phyloP scores from a whole-genome alignment of 30 jellyfish, hydroid and myxozoan species.

The Turritopsis dohrnii region DNA sequence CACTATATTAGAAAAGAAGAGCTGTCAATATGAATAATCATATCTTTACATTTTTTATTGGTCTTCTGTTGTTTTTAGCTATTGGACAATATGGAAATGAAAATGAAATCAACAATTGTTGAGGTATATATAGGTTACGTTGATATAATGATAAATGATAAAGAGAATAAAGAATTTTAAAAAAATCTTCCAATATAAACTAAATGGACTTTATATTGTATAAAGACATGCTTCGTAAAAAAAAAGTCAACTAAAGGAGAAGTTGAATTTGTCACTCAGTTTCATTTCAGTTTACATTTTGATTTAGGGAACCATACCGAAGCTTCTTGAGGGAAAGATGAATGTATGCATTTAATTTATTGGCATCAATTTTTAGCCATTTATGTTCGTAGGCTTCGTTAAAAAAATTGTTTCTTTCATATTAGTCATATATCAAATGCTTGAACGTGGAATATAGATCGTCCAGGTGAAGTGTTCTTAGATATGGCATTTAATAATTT shows the following conservation, averaged over 20 bases:
- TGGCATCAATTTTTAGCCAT: not conserved
- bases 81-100: conserved; percentile 94
- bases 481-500: not conserved
- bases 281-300: too few species aligned
- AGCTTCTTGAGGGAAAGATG: conserved; percentile 83
- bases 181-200: too few species aligned
- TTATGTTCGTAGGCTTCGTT: not conserved
- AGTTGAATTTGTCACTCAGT: too few species aligned
- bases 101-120: conserved; percentile 94
- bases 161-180: too few species aligned
- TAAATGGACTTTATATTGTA: not conserved
- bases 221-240: not conserved
- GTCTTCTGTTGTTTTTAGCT: conserved; percentile 44
- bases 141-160: not conserved
- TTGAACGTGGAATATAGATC: conserved; percentile 77
- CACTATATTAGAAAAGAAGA: too few species aligned
- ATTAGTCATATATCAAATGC: conserved; percentile 93
- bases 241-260: not conserved
- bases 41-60: not conserved
- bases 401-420: not conserved
- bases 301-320: conserved; percentile 85
- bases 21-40: too few species aligned
- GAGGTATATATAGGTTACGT: conserved; percentile 40
- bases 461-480: conserved; percentile 40
- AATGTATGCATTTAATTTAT: conserved; percentile 45